A percentile compares a stretch with the other conserved stretches of the same genome.
phyloP scores from a whole-genome alignment of 1,140 invertebrate species.

The Radopholus similis region DNA sequence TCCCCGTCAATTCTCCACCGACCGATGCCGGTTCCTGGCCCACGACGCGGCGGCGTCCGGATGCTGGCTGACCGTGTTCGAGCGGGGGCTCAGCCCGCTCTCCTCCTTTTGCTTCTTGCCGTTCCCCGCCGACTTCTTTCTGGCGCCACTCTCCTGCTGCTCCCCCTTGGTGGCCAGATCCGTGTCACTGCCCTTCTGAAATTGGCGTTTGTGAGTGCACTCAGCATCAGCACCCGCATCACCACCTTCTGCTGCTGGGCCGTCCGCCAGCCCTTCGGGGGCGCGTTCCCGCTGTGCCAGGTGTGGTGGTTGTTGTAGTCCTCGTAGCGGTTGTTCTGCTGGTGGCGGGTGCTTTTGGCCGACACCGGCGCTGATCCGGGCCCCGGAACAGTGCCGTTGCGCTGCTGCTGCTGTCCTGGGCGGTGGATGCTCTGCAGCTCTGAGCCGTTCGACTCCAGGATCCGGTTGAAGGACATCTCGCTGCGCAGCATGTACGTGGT shows the following conservation, averaged over 20 bases:
- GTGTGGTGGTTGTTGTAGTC: constrained; percentile 11
- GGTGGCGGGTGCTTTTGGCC: constrained; percentile 3
- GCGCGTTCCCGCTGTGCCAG: constrained; percentile 13
- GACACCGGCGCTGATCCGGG: constrained; percentile 10
- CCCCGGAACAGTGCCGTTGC: constrained; percentile 1
- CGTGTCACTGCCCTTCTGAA: constrained; percentile 17
- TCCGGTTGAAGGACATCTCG: constrained; percentile 55
- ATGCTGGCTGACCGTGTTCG: constrained; percentile 13
- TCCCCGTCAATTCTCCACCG: constrained; percentile 7
- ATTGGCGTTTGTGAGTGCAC: neutral
- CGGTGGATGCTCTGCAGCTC: constrained; percentile 44
- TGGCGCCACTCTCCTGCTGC: neutral
- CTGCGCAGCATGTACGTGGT: constrained; percentile 60
- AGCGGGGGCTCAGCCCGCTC: neutral
- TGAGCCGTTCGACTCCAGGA: constrained; percentile 50
- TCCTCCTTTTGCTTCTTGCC: neutral
- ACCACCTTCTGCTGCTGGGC: neutral
- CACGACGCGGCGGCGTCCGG: neutral
- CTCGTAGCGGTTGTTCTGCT: neutral
- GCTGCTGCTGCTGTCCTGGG: neutral
- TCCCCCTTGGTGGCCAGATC: constrained; percentile 5
- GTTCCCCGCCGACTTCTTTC: neutral
- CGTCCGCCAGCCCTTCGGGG: constrained; percentile 5
- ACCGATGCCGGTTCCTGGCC: constrained; percentile 8
- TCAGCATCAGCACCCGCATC: neutral